Evolutionary conservation across 1,140 invertebrate species (phyloP).

Genomic region (Procambarus virginalis): DNA sequence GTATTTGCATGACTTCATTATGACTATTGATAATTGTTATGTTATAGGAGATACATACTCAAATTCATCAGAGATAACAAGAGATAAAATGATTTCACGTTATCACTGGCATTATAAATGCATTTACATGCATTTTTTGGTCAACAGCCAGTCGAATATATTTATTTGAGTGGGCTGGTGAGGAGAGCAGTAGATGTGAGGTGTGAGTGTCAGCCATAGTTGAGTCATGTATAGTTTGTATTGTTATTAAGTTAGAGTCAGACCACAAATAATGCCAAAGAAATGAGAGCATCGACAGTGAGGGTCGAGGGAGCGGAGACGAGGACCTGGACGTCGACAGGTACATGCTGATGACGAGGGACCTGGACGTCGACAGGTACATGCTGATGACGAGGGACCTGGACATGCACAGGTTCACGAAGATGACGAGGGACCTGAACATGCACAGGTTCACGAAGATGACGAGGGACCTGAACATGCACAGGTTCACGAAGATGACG

Average conservation of each 20-base stretch:
- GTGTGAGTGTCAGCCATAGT: background rate
- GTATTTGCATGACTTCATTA: background rate
- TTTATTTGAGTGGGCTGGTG: background rate
- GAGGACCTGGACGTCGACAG: background rate
- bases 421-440: too few relatives aligned
- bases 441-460: too few relatives aligned
- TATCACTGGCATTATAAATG: background rate
- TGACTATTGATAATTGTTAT: background rate
- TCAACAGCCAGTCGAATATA: background rate
- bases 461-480: too few relatives aligned
- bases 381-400: background rate
- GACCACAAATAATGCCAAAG: background rate
- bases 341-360: background rate
- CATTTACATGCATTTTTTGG: background rate
- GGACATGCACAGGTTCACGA: too few relatives aligned
- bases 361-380: background rate
- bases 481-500: too few relatives aligned
- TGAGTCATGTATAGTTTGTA: background rate
- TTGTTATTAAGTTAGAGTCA: background rate
- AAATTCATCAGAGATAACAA: background rate
- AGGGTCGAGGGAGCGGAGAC: background rate
- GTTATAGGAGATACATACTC: background rate
- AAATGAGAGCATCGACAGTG: background rate
- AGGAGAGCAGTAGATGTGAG: background rate
- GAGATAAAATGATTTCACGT: background rate